Conservation (phyloP, 2,113 vertebrate species). For the Noturus placidus region DNA sequence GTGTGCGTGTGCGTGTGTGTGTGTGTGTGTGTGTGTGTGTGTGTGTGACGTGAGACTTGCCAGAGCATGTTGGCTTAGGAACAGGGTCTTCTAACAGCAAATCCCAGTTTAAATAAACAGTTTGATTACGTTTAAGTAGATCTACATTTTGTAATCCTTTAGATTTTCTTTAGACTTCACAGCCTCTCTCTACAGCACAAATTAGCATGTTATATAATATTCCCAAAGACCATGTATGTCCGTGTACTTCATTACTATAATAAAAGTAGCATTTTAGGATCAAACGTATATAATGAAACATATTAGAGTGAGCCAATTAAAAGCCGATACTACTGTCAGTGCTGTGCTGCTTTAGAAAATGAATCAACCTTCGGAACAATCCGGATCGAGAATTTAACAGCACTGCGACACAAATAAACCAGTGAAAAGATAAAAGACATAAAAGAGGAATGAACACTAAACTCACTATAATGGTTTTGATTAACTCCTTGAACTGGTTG, state of each 20-base stretch:
- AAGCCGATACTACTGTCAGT: not conserved
- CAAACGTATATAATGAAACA: not conserved
- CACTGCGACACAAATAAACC: not conserved
- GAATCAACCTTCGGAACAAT: not conserved
- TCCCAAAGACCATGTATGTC: too few species aligned
- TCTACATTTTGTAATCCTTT: not conserved
- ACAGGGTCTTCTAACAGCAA: not conserved
- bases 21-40: not conserved
- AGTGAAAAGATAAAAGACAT: not conserved
- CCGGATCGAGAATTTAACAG: too few species aligned
- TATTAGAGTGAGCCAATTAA: not conserved
- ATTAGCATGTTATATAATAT: not conserved
- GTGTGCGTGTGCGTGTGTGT: not conserved
- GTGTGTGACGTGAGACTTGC: not conserved
- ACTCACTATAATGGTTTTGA: not conserved
- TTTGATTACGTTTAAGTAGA: not conserved
- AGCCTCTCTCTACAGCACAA: not conserved
- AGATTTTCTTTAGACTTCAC: not conserved
- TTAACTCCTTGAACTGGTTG: not conserved
- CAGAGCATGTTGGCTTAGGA: conserved; percentile 15
- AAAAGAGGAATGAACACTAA: not conserved
- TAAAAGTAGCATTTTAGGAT: not conserved
- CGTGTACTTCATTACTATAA: not conserved
- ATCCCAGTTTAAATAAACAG: conserved; percentile 5
- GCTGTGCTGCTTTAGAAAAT: not conserved